Conservation (phyloP, 2,797 vertebrate species). For the Coilia nasus region DNA sequence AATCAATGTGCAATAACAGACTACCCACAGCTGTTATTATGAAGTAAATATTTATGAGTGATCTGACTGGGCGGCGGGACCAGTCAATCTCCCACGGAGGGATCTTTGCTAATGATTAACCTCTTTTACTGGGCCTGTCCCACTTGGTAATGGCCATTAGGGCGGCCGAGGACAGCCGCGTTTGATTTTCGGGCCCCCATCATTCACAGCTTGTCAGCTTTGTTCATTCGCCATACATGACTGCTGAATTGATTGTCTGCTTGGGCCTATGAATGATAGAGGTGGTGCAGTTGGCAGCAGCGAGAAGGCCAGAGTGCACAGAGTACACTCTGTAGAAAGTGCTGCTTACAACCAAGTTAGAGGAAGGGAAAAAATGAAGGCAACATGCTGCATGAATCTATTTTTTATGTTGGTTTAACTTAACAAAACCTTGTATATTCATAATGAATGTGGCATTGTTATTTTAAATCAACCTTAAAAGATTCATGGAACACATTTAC, state of each 20-base stretch:
- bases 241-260: slow-evolving; percentile 97
- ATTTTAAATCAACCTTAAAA: too few species aligned
- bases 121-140: slow-evolving; percentile 93
- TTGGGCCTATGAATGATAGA: slow-evolving; percentile 98
- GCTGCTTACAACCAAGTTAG: too few species aligned
- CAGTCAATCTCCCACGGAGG: slow-evolving; percentile 96
- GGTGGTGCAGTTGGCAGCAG: slow-evolving; percentile 78
- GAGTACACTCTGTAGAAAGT: neutral
- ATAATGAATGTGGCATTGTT: too few species aligned
- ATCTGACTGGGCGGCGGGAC: slow-evolving; percentile 93
- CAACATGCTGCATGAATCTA: too few species aligned
- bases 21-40: slow-evolving; percentile 88
- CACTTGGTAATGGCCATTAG: slow-evolving; percentile 95
- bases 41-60: slow-evolving; percentile 99
- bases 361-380: too few species aligned
- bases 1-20: slow-evolving; percentile 93
- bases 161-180: slow-evolving; percentile 83
- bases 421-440: too few species aligned
- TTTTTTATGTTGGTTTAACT: too few species aligned
- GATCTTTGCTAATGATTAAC: slow-evolving; percentile 98
- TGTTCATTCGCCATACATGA: slow-evolving; percentile 92
- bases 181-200: slow-evolving; percentile 94
- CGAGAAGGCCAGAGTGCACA: slow-evolving; percentile 51
- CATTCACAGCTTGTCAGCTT: slow-evolving; percentile 96
- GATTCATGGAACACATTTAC: too few species aligned